Evolutionary conservation across 2,797 vertebrate species (phyloP).

Genomic region (Nyctibius grandis): DNA sequence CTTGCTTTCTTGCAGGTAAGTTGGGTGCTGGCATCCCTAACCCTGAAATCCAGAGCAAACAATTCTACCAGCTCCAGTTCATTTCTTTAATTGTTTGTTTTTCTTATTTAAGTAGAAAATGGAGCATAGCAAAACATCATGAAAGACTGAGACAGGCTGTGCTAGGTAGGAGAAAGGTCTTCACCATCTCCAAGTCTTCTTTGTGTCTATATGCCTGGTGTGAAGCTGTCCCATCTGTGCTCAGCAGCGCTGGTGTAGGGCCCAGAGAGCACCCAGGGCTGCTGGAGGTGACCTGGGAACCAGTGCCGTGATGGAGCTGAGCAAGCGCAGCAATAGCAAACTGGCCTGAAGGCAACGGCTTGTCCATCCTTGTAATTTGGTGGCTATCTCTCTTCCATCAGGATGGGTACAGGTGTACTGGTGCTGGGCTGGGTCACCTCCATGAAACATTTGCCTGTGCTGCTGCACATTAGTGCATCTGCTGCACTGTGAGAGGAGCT

Average conservation of each 20-base stretch:
- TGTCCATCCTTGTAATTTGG: background rate
- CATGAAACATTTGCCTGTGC: background rate
- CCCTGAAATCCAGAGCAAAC: background rate
- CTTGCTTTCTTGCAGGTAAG: slow-evolving; percentile 87
- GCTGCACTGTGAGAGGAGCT: background rate
- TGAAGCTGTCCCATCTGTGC: background rate
- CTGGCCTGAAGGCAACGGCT: background rate
- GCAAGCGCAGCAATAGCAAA: background rate
- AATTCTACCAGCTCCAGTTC: background rate
- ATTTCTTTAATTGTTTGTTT: background rate
- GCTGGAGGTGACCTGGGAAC: background rate
- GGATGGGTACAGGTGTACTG: background rate
- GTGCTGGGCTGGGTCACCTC: background rate
- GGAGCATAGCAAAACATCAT: background rate
- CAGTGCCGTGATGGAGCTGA: background rate
- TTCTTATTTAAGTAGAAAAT: background rate
- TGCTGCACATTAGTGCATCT: background rate
- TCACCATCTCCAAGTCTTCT: background rate
- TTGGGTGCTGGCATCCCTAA: background rate
- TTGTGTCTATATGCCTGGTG: background rate
- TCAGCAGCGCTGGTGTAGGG: background rate
- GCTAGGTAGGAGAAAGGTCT: background rate
- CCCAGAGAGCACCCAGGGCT: background rate
- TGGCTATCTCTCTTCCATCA: background rate
- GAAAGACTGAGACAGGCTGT: background rate